phyloP scores from a whole-genome alignment of 2,888 invertebrate genomes.

The Lottia scabra region DNA sequence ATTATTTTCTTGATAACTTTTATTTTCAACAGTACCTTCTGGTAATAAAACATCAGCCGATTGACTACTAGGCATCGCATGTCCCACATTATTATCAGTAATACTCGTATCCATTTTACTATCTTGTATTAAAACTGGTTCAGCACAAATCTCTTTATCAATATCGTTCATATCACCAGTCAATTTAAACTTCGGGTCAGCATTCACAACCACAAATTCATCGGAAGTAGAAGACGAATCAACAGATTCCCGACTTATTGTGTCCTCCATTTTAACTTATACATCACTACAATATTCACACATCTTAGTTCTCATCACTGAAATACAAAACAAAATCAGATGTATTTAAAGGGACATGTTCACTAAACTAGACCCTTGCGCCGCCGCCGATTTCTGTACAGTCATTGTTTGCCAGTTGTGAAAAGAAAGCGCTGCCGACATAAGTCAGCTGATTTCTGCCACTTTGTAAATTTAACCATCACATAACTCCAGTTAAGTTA shows the following conservation, averaged over 20 bases:
- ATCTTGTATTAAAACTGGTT: constrained; percentile 19
- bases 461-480: no score
- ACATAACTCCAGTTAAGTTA: no score
- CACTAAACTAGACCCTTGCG: no score
- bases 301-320: not conserved
- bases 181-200: constrained; percentile 75
- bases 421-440: no score
- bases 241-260: constrained; percentile 76
- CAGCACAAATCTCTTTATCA: constrained; percentile 49
- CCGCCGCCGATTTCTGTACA: no score
- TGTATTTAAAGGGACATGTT: no score
- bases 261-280: constrained; percentile 62
- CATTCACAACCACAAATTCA: constrained; percentile 79
- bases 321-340: no score
- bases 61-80: constrained; percentile 37
- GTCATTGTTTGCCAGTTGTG: no score
- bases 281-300: constrained; percentile 11
- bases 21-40: constrained; percentile 6
- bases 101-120: constrained; percentile 14
- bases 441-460: no score
- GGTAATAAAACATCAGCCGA: constrained; percentile 44
- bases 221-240: constrained; percentile 79
- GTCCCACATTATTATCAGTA: constrained; percentile 21
- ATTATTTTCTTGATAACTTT: not conserved
- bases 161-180: constrained; percentile 77